Base-by-base conservation (phyloP, 2,888 invertebrate species). In the Dryobotodes eremita region DNA sequence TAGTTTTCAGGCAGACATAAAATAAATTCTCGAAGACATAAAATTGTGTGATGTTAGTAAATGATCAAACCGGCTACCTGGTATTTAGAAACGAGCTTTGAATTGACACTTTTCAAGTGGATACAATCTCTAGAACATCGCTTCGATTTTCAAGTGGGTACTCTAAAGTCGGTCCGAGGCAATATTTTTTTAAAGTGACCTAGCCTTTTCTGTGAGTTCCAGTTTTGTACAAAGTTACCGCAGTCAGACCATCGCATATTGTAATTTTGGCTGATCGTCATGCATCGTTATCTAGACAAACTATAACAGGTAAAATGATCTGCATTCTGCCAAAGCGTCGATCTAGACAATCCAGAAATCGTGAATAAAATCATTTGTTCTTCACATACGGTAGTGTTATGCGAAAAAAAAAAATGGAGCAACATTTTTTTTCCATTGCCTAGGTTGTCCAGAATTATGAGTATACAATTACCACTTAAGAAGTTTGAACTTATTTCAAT, bases 11-110 rank as follows among this genome's bases (percentile, higher is more conserved):
- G 10, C 10, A 62, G 46, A 72, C 13, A 48, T 61, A n/a, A 69
- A 50, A 77, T 0, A 59, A 42, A 64, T 77, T 55, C n/a, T 77
- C 11, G 15, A 50, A 48, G 17, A 6, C 5, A 50, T 50, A 55
- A 55, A 65, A n/a, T 1, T 62, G 10, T 48, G 3, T 48, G 46
- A 26, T 78, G 36, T 64, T 23, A 57, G n/a, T 36, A 23, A 55
- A 23, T 53, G 1, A 46, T n/a, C 13, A 76, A 80, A 75, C 82
- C 55, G 48, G 74, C 48, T 74, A 4, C 31, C 31, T 11, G 66
- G 57, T 76, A 62, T 75, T 64, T 55, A 53, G 64, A 59, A 50
- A 75, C 50, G 3, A 57, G 23, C 17, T 73, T 26, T 26, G 23
- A 17, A 48, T 79, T 26, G 6, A 11, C 23, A 64, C 2, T 53